phyloP scores from a whole-genome alignment of 1,140 invertebrate species.

The Dryas iulia region DNA sequence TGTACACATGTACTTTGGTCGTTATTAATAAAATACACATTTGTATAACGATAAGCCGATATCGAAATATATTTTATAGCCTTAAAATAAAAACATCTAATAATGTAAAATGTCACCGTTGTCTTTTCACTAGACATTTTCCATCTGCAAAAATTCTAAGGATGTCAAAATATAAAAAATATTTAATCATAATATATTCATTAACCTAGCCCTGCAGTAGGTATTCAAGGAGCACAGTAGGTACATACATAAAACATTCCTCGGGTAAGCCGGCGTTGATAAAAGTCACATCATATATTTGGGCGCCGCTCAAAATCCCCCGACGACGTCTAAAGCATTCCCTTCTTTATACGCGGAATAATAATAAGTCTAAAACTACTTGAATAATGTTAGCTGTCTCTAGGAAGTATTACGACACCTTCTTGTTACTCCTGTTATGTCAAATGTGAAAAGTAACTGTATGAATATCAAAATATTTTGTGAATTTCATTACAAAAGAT shows the following conservation, averaged over 20 bases:
- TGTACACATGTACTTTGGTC: too few species aligned
- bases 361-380: constrained; percentile 35
- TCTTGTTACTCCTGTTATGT: not conserved
- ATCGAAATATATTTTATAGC: too few species aligned
- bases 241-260: constrained; percentile 61
- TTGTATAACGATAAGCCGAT: too few species aligned
- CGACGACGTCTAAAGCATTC: constrained; percentile 68
- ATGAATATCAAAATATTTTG: not conserved
- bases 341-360: constrained; percentile 65
- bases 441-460: not conserved
- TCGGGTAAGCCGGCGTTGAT: constrained; percentile 42
- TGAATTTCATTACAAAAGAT: too few species aligned
- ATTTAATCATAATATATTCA: not conserved
- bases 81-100: too few species aligned
- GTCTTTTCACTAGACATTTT: too few species aligned
- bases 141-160: too few species aligned
- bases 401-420: not conserved
- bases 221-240: too few species aligned
- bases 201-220: constrained; percentile 2
- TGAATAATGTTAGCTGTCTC: not conserved
- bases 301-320: constrained; percentile 61
- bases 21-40: too few species aligned
- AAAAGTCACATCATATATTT: constrained; percentile 74
- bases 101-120: too few species aligned
- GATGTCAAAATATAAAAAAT: too few species aligned